Evolutionary conservation across 2,113 vertebrate genomes (phyloP), one percentile per base, ranked within the genome.

Genomic region (Bucco capensis): DNA sequence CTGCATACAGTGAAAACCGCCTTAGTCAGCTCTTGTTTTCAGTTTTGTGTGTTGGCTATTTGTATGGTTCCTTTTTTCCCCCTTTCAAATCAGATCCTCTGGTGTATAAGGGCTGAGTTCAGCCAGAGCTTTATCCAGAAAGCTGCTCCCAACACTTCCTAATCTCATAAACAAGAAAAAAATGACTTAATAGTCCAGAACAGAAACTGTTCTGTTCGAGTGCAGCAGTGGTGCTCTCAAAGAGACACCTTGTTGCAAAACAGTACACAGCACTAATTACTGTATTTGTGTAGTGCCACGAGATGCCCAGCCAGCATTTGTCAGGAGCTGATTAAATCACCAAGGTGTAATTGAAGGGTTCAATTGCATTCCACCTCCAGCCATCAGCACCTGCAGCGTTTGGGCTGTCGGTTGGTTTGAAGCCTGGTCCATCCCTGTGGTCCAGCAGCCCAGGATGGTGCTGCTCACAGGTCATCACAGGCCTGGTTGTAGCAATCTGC

Each of bases 241-340:
- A 93, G 79, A 46, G 69, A 58, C 17, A 85, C 90, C 93, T 96
- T 86, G 78, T 91, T 96, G 94, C 73, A 57, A 95, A 94, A 88
- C 74, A 73, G 62, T 15, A 28, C 54, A 38, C 37, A 51, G 28
- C 30, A 94, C 83, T 93, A 95, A 97, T 96, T 94, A 94, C 78
- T 93, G 80, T 78, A 69, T 94, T 95, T 91, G 74, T 78, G 83
- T 87, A 85, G 89, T 81, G 89, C 76, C 84, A 86, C 5, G 28
- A 88, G 90, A 95, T 12, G 30, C 93, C 70, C 69, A 96, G 84
- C 31, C 70, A 12, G 46, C 79, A 58, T 95, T 83, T 95, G 91
- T 72, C 83, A 95, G 93, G 79, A 96, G 89, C n/a, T 95, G 89
- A 97, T 97, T 96, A 96, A 97, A 97, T 93, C 89, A 70, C 84